phyloP scores from a whole-genome alignment of 2,113 vertebrate genomes.

The Nannobrachium achirus region DNA sequence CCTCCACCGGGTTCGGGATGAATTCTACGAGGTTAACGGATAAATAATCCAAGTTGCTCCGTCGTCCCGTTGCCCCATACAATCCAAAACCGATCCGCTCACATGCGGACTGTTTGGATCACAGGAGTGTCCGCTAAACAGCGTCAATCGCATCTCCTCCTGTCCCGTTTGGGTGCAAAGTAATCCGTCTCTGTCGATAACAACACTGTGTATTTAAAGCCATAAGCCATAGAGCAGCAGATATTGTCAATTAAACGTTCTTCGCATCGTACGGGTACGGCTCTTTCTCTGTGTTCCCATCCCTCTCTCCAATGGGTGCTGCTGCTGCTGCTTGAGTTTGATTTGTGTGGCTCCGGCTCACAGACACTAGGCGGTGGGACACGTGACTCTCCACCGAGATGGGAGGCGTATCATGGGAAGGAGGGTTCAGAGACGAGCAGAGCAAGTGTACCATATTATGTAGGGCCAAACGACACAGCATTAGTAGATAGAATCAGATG shows the following conservation, averaged over 20 bases:
- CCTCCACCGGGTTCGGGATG: conserved; percentile 10
- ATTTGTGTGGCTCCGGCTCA: conserved; percentile 64
- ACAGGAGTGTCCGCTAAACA: conserved; percentile 37
- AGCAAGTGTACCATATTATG: conserved; percentile 68
- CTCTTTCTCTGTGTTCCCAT: conserved; percentile 26
- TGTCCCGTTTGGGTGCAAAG: conserved; percentile 26
- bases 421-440: conserved; percentile 61
- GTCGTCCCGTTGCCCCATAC: conserved; percentile 44
- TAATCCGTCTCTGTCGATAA: conserved; percentile 19
- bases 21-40: background rate
- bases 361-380: conserved; percentile 62
- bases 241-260: conserved; percentile 12
- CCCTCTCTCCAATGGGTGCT: conserved; percentile 32
- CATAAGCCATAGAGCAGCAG: background rate
- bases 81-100: conserved; percentile 39
- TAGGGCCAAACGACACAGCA: background rate
- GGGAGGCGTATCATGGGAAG: conserved; percentile 74
- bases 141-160: conserved; percentile 58
- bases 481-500: conserved; percentile 12
- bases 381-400: conserved; percentile 75
- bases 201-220: conserved; percentile 1
- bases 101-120: conserved; percentile 44
- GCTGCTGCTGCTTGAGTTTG: conserved; percentile 66
- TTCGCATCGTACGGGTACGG: conserved; percentile 11
- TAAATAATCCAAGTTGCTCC: background rate